phyloP scores from a whole-genome alignment of 2,797 vertebrate species.

The Natrix natrix region DNA sequence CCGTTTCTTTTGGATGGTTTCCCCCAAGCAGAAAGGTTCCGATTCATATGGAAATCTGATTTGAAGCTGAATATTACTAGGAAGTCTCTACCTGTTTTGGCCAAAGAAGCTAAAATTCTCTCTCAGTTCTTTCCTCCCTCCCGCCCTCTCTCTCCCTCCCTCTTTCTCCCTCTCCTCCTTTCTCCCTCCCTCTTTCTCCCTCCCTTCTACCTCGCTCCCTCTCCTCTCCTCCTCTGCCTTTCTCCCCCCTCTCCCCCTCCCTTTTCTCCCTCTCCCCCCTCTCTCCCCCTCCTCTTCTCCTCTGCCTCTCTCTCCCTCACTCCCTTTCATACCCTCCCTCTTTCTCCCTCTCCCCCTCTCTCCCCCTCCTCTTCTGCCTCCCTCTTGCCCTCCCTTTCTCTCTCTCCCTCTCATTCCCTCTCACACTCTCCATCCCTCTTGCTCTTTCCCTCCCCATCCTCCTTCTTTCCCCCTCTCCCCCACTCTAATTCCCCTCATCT shows the following conservation, averaged over 20 bases:
- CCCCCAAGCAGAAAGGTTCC: neutral
- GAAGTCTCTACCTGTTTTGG: neutral
- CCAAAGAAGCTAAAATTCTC: neutral
- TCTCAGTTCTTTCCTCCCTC: too few relatives aligned
- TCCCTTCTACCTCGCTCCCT: neutral
- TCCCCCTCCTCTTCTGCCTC: neutral
- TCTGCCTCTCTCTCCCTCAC: neutral
- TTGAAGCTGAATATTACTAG: neutral
- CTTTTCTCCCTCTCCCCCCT: too few relatives aligned
- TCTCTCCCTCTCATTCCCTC: neutral
- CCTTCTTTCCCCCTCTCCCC: too few relatives aligned
- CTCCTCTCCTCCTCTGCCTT: too few relatives aligned
- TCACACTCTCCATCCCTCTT: too few relatives aligned
- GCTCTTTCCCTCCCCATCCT: too few relatives aligned
- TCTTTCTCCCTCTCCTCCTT: rapidly evolving
- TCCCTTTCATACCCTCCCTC: neutral
- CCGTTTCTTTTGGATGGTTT: neutral
- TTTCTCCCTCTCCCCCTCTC: too few relatives aligned
- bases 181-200: neutral
- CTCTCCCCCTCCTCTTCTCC: too few relatives aligned
- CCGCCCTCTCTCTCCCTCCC: rapidly evolving
- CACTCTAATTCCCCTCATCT: too few relatives aligned
- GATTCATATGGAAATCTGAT: neutral
- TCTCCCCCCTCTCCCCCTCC: too few relatives aligned
- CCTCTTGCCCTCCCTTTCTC: neutral